Evolutionary conservation across 2,113 vertebrate genomes (phyloP).

Genomic region (Lepus americanus): DNA sequence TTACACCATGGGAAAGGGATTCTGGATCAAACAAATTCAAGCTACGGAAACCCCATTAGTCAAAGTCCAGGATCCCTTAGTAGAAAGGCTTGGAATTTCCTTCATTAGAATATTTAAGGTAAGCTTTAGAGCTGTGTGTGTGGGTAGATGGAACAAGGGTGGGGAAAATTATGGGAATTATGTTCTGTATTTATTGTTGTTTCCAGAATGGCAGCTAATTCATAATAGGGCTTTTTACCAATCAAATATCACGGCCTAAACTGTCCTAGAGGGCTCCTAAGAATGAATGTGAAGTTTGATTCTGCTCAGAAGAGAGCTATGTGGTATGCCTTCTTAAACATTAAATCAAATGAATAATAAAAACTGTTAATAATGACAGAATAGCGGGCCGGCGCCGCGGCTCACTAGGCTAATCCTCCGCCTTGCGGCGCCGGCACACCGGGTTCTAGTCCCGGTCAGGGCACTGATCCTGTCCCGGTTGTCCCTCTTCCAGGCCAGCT

Average conservation of each 20-base stretch:
- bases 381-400: too few species aligned
- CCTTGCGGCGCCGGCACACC: too few species aligned
- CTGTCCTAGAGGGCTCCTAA: background rate
- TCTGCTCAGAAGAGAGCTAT: constrained; percentile 27
- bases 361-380: background rate
- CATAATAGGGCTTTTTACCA: constrained; percentile 10
- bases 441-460: too few species aligned
- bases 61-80: background rate
- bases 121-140: background rate
- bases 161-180: background rate
- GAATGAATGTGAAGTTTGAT: background rate
- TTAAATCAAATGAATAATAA: background rate
- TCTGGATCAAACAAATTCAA: constrained; percentile 28
- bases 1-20: background rate
- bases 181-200: constrained; percentile 11
- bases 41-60: background rate
- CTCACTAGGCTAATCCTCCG: too few species aligned
- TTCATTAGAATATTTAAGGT: constrained; percentile 43
- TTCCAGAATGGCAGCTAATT: constrained; percentile 7
- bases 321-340: background rate
- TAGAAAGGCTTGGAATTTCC: constrained; percentile 43
- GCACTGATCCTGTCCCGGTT: too few species aligned
- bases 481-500: too few species aligned
- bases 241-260: background rate
- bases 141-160: background rate